Base-by-base conservation (phyloP, 1,140 invertebrate genomes). In the Cepaea nemoralis region DNA sequence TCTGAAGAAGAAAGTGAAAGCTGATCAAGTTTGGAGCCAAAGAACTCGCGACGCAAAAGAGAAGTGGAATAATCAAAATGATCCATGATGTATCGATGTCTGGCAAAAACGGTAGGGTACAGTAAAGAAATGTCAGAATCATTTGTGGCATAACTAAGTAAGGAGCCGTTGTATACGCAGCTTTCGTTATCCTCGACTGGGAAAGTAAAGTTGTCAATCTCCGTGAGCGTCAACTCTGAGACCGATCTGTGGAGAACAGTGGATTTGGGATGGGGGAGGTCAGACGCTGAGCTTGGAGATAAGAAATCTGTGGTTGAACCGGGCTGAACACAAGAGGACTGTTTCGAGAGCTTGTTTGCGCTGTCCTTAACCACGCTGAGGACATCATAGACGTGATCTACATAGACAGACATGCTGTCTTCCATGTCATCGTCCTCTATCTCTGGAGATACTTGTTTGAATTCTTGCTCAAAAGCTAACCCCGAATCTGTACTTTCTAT, bases 351-450 rank as follows among this genome's bases (percentile, higher is more conserved):
- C 59, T 22, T 73, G 5, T 50, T 48, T n/a, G 45, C 42, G 33
- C 22, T 50, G 5, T 37, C 35, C 37, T 42, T 79, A 22, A 80
- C 55, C 31, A 73, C 78, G 31, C 48, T 80, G 19, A 45, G 42
- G 10, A 80, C 78, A 69, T 80, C 78, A 73, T 80, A 80, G 37
- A 80, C 45, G 31, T 80, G 78, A 55, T 80, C 78, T 14, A 69
- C 22, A 10, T 39, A 69, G 3, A 69, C 12, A 5, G 77, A 78
- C 0, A 8, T 63, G 6, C 16, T 55, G 33, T 80, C 78, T 40
- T 22, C 55, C 6, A 50, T 75, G 39, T 16, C 31, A 8, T 70
- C 24, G n/a, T 69, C 70, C 3, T 80, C 78, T 31, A 24, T 33
- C 59, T 66, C 50, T 22, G 12, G 50, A 12, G 63, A 19, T 14